Conservation (phyloP, 1,140 invertebrate species). For the Drosophila oshimai region DNA sequence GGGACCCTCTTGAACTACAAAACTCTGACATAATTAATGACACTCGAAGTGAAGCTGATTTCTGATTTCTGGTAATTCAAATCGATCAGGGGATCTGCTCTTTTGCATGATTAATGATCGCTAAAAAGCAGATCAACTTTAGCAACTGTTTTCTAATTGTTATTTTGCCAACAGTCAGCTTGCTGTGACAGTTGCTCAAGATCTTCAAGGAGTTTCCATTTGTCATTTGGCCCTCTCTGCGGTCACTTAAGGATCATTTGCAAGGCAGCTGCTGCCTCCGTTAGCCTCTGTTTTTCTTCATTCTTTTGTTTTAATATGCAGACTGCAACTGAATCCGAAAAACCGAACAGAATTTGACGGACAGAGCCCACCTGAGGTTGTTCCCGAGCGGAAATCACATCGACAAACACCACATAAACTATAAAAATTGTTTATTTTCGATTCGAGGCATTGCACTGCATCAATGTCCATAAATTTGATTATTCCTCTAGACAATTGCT, state of each 20-base stretch:
- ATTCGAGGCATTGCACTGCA: conserved; percentile 54
- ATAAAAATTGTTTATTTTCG: conserved; percentile 58
- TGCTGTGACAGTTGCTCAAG: conserved; percentile 53
- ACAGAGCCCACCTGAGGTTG: conserved; percentile 65
- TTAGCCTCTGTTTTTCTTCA: neutral
- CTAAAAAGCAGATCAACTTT: conserved; percentile 60
- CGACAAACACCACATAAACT: conserved; percentile 70
- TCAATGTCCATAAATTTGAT: conserved; percentile 66
- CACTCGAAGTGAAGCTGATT: conserved; percentile 16
- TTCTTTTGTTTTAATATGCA: conserved; percentile 71
- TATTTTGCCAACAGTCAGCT: conserved; percentile 56
- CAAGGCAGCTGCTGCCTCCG: conserved; percentile 22
- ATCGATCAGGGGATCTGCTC: conserved; percentile 37
- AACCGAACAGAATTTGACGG: conserved; percentile 50
- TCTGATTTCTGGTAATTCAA: conserved; percentile 41
- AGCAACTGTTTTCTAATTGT: conserved; percentile 81
- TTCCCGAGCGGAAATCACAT: conserved; percentile 77
- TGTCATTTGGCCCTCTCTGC: conserved; percentile 39
- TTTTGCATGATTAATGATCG: conserved; percentile 70
- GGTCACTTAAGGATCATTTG: conserved; percentile 67
- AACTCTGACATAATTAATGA: conserved; percentile 47
- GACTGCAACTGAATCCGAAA: conserved; percentile 44
- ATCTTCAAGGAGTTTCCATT: conserved; percentile 36
- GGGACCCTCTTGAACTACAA: conserved; percentile 51
- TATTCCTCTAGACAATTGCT: conserved; percentile 17